Evolutionary conservation across 2,797 vertebrate genomes (phyloP).

Genomic region (Sylvia borin): DNA sequence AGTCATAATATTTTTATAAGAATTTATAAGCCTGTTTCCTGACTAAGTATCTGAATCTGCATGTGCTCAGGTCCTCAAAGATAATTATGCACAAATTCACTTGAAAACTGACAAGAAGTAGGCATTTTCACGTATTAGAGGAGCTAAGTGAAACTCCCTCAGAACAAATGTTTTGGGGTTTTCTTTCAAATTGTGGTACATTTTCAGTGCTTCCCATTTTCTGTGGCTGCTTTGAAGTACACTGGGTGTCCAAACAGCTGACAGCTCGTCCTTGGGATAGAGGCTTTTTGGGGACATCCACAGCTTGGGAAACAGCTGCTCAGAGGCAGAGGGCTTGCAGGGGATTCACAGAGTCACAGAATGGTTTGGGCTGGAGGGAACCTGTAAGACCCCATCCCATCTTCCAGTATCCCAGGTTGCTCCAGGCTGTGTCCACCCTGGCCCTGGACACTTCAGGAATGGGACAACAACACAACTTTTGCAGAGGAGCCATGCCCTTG

Average conservation of each 20-base stretch:
- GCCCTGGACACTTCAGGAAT: neutral
- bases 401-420: neutral
- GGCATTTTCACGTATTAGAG: neutral
- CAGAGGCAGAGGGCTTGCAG: neutral
- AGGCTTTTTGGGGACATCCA: neutral
- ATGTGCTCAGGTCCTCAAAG: neutral
- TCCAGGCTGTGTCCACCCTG: fast-evolving
- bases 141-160: neutral
- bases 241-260: neutral
- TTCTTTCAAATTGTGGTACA: neutral
- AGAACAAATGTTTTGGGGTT: neutral
- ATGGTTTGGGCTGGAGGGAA: neutral
- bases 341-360: neutral
- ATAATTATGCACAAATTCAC: neutral
- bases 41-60: neutral
- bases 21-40: neutral
- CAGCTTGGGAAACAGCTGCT: neutral
- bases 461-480: neutral
- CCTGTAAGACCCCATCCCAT: fast-evolving
- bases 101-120: neutral
- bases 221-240: neutral
- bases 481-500: neutral
- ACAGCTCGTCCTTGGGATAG: neutral
- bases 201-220: neutral
- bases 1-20: neutral